Base-by-base conservation (phyloP, 2,888 invertebrate species). In the Laothoe populi region DNA sequence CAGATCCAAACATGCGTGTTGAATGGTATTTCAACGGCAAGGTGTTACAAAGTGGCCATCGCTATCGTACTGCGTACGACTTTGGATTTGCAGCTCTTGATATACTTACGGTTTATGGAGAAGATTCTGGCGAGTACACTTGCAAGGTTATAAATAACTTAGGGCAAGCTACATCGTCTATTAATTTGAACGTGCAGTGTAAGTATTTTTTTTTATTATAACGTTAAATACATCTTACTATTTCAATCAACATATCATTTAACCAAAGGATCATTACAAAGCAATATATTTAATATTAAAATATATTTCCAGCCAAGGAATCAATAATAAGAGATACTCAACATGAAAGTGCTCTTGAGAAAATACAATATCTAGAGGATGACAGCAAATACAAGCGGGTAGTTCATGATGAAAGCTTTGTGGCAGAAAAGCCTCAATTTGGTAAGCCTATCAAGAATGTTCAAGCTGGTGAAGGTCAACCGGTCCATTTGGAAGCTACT, bases 51-150 rank as follows among this genome's bases (percentile, higher is more conserved):
- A 96, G 96, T 66, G 97, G 97, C 62, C 98, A 98, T 82, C 95
- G 99, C 66, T 98, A 97, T 93, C 95, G 98, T 79, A 98, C 98
- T 57, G 96, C 98, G 57, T 97, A 97, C 79, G 99, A 99, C 84
- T 99, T 99, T 85, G 99, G 99, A 53, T 99, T 98, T 87, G 98
- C 98, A 63, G 97, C 99, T 60, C 94, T 99, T 67, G 99, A 99
- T 84, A 97, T 99, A 66, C 94, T 98, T 31, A 97, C 98, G 46
- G 98, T 98, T 1, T 98, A 98, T 77, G 96, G 96, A 19, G 98
- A 98, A 91, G 99, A 99, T 85, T 96, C 97, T 68, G 99, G 99
- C 61, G 97, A 97, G 84, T 98, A 98, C 79, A 97, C 96, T 13
- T 97, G 97, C 87, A 95, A 95, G 79, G 98, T 97, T 59, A 97